These are phyloP conservation scores for Cactoblastis cactorum DNA, from an alignment of 2,888 invertebrate genomes.

Conservation along the genomic window DNA sequence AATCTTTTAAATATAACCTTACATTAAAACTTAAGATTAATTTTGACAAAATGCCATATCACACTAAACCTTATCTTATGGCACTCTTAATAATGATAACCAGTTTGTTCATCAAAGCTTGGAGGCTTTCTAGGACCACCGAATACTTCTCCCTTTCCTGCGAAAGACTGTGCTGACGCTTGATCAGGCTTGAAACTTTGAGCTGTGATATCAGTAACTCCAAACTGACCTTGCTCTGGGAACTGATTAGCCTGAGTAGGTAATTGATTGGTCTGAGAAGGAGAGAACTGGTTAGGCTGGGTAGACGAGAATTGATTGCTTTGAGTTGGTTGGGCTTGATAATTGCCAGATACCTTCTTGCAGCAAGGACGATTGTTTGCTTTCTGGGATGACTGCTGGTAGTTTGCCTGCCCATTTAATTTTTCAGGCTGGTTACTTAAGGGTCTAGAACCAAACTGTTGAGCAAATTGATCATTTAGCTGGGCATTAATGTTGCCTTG, in stretches of 20 bases:
- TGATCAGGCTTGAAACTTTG: constrained; percentile 27
- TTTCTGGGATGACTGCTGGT: constrained; percentile 9
- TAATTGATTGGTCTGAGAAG: no score
- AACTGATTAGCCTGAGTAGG: constrained; percentile 5
- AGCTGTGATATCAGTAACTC: constrained; percentile 16
- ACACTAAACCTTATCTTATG: constrained; percentile 22
- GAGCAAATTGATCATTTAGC: neutral
- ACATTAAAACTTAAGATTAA: constrained; percentile 4
- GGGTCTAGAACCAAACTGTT: constrained; percentile 19
- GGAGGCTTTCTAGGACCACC: constrained; percentile 54
- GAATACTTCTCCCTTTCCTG: constrained; percentile 52
- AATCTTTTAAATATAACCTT: constrained; percentile 12
- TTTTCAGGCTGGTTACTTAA: constrained; percentile 1
- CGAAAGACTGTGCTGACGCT: constrained; percentile 27
- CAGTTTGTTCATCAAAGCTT: constrained; percentile 55
- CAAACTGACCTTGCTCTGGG: constrained; percentile 17
- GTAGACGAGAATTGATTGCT: no score
- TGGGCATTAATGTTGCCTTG: neutral
- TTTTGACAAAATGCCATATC: constrained; percentile 9
- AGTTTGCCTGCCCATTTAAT: neutral
- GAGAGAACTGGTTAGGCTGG: no score
- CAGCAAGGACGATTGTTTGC: constrained; percentile 7
- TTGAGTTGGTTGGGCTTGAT: neutral
- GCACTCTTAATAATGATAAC: constrained; percentile 59
- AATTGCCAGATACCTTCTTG: neutral